Base-by-base conservation (phyloP, 2,888 invertebrate species). In the Drosophila rubida region DNA sequence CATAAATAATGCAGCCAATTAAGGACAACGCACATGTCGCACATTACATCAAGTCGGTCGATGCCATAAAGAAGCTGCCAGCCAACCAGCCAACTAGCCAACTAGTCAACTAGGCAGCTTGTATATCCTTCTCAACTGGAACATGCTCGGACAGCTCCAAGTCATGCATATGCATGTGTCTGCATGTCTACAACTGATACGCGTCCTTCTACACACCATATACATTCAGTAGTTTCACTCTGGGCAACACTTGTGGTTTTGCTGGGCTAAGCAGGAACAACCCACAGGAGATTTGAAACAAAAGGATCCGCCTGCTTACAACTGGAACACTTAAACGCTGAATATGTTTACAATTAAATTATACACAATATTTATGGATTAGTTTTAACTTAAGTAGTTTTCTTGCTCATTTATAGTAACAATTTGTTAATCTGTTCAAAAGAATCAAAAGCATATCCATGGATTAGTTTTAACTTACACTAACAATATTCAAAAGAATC, bases 1-100 rank as follows among this genome's bases (percentile, higher is more conserved):
- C 57, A 80, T 82, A 82, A 82, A 82, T 82, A 82, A 82, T 82
- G 78, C 87, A 82, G 81, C 65, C 79, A 87, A 82, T 82, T 82
- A 87, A 73, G 65, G 62, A 49, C 61, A 62, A 50, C 66, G 64
- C 61, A 66, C 78, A 75, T 75, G 81, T 78, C 75, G 69, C 72
- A 69, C 57, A 66, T 61, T 60, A 68, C 75, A 67, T 58, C 74
- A 42, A 19, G 30, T 48, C 46, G 13, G 22, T 16, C 14, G 35
- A 19, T 19, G 35, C n/a, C 13, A n/a, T 35, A 13, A 35, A 35
- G 14, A 46, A 14, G 30, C 8, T n/a, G n/a, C 25, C 4, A 32
- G 32, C 5, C 11, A 11, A 30, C 11, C 23, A 25, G 25, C 25
- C 25, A 27, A 8, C 8, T 8, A 27, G 9, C 9, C 27, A 9